phyloP scores from a whole-genome alignment of 2,113 vertebrate genomes.

The Thermophis baileyi region DNA sequence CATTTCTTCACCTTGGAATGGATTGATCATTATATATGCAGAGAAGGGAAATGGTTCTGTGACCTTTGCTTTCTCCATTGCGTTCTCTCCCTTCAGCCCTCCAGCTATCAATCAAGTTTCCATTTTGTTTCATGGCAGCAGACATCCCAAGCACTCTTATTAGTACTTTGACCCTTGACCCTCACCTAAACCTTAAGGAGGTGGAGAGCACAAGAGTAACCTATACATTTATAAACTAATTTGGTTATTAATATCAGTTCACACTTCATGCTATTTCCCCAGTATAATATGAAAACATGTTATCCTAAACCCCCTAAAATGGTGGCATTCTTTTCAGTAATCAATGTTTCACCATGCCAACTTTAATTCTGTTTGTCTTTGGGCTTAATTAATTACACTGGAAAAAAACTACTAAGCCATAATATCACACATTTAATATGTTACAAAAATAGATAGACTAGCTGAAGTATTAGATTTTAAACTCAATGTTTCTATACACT shows the following conservation, averaged over 20 bases:
- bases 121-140: conserved; percentile 98
- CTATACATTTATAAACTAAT: conserved; percentile 75
- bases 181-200: conserved; percentile 78
- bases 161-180: conserved; percentile 95
- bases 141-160: conserved; percentile 98
- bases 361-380: not conserved
- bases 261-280: conserved; percentile 25
- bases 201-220: conserved; percentile 70
- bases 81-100: conserved; percentile 75
- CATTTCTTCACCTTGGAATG: conserved; percentile 71
- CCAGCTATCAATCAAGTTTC: conserved; percentile 99
- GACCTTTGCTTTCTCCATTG: conserved; percentile 84
- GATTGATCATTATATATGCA: conserved; percentile 77
- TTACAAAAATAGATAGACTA: not conserved
- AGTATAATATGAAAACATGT: not conserved
- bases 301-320: not conserved
- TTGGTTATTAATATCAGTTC: conserved; percentile 55
- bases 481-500: not conserved
- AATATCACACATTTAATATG: not conserved
- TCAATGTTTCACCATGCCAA: not conserved
- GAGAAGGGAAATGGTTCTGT: conserved; percentile 79
- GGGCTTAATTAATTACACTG: not conserved
- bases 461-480: not conserved
- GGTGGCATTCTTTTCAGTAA: not conserved
- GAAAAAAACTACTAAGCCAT: not conserved